phyloP scores from a whole-genome alignment of 2,888 invertebrate species.

The Tolmerus cingulatus region DNA sequence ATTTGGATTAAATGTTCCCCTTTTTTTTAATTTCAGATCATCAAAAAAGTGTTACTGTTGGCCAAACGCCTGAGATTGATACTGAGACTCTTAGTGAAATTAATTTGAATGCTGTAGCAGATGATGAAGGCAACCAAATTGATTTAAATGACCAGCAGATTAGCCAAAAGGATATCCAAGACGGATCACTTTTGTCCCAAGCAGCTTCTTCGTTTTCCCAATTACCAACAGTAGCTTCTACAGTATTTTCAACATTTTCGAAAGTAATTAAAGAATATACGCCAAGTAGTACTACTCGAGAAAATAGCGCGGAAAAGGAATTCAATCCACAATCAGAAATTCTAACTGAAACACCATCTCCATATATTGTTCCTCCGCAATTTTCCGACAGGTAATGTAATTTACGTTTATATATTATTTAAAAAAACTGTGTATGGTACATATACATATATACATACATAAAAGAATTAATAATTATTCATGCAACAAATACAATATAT shows the following conservation, averaged over 20 bases:
- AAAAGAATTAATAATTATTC: too few species aligned
- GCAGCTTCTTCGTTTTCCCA: slow-evolving; percentile 65
- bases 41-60: slow-evolving; percentile 59
- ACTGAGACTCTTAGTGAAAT: slow-evolving; percentile 65
- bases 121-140: slow-evolving; percentile 50
- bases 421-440: too few species aligned
- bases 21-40: slow-evolving; percentile 54
- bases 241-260: slow-evolving; percentile 69
- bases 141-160: slow-evolving; percentile 55
- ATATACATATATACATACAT: too few species aligned
- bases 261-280: slow-evolving; percentile 59
- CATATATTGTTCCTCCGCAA: neutral
- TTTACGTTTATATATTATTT: too few species aligned
- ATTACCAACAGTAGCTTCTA: slow-evolving; percentile 69
- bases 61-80: slow-evolving; percentile 59
- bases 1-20: too few species aligned
- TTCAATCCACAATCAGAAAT: neutral
- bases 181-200: slow-evolving; percentile 58
- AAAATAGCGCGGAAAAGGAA: neutral
- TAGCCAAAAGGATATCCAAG: slow-evolving; percentile 54
- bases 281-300: slow-evolving; percentile 40
- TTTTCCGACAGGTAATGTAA: neutral
- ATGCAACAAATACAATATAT: too few species aligned
- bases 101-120: slow-evolving; percentile 61
- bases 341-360: neutral